Evolutionary conservation across 2,113 vertebrate species (phyloP).

Genomic region (Camelus bactrianus): DNA sequence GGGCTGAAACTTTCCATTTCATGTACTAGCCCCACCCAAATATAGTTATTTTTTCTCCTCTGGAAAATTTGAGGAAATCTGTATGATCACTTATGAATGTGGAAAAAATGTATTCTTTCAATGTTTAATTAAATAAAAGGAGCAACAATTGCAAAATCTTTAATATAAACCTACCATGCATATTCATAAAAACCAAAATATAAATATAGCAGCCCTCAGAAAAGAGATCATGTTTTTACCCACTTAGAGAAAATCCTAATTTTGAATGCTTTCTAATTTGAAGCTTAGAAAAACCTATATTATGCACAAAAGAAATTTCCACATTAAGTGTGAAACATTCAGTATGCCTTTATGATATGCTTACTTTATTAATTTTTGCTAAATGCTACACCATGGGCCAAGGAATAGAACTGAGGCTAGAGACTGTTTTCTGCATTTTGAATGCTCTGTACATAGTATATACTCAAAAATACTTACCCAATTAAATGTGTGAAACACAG

Average conservation of each 20-base stretch:
- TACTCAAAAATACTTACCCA: neutral
- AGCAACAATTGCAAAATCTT: conserved; percentile 50
- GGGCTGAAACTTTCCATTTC: conserved; percentile 75
- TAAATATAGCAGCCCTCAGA: conserved; percentile 49
- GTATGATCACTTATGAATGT: conserved; percentile 74
- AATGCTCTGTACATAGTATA: neutral
- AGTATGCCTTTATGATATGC: neutral
- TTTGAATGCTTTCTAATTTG: conserved; percentile 1
- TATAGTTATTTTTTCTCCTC: conserved; percentile 70
- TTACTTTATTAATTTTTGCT: conserved; percentile 30
- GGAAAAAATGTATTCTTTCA: conserved; percentile 69
- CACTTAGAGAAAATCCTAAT: neutral
- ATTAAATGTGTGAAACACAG: neutral
- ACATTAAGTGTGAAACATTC: neutral
- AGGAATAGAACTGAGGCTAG: neutral
- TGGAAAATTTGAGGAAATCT: conserved; percentile 78
- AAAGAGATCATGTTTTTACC: conserved; percentile 3
- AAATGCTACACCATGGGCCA: neutral
- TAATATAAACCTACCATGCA: conserved; percentile 58
- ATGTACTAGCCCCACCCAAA: conserved; percentile 76
- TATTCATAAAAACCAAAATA: conserved; percentile 61
- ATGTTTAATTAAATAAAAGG: conserved; percentile 69
- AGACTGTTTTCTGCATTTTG: neutral
- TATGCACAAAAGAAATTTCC: neutral
- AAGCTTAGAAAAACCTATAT: neutral